phyloP scores from a whole-genome alignment of 53 echinoderm and acorn worm species.

The Paracentrotus lividus region DNA sequence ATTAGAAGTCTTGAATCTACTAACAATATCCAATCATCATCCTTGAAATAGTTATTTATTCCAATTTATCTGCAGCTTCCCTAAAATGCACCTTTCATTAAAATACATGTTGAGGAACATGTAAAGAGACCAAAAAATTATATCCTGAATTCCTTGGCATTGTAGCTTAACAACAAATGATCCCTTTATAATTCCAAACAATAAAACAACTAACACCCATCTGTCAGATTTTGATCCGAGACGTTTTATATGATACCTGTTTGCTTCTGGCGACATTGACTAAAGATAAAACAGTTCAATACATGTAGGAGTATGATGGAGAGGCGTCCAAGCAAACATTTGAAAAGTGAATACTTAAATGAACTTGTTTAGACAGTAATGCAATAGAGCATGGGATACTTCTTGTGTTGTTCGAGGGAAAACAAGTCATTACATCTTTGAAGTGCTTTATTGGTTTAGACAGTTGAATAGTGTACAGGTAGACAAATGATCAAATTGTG shows the following conservation, averaged over 20 bases:
- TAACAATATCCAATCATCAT: background rate
- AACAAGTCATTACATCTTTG: background rate
- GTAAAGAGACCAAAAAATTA: background rate
- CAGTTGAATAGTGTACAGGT: background rate
- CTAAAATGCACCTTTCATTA: background rate
- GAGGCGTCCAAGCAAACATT: slow-evolving; percentile 8
- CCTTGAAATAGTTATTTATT: background rate
- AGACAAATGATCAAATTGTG: background rate
- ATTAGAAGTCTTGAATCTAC: background rate
- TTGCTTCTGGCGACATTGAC: background rate
- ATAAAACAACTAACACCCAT: slow-evolving; percentile 12
- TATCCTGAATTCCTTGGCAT: background rate
- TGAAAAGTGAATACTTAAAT: background rate
- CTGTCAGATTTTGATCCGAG: background rate
- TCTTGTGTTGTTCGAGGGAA: background rate
- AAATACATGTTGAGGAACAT: background rate
- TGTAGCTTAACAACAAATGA: background rate
- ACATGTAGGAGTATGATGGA: background rate
- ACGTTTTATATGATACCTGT: background rate
- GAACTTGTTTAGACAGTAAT: background rate
- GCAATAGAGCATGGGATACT: background rate
- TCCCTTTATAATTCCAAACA: slow-evolving; percentile 2
- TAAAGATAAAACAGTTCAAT: background rate
- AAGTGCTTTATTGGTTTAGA: background rate
- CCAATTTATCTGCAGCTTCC: background rate